Evolutionary conservation across 2,797 vertebrate genomes (phyloP).

Genomic region (Pangasius larnaudii): DNA sequence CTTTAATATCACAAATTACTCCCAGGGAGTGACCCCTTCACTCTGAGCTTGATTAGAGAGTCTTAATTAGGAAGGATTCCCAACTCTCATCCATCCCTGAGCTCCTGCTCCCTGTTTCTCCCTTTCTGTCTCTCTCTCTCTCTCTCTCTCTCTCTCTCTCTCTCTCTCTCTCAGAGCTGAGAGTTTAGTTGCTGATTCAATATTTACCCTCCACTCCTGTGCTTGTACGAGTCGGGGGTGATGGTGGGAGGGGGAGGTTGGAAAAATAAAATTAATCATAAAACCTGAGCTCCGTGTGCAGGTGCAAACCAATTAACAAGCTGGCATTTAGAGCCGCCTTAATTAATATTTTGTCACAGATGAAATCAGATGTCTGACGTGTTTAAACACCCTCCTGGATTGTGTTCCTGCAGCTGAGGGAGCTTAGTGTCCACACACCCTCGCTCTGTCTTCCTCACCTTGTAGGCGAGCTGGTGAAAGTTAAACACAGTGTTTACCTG

Average conservation of each 20-base stretch:
- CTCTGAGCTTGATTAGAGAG: conserved; percentile 95
- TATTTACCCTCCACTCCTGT: conserved; percentile 99
- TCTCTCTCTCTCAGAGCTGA: conserved; percentile 73
- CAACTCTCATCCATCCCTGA: conserved; percentile 75
- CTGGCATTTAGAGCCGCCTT: conserved; percentile 92
- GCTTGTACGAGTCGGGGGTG: conserved; percentile 86
- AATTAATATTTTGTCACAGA: conserved; percentile 91
- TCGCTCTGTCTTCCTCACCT: conserved; percentile 23
- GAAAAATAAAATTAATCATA: conserved; percentile 78
- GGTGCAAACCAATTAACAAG: conserved; percentile 98
- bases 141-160: conserved; percentile 76
- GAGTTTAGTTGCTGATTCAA: conserved; percentile 96
- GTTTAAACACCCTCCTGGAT: conserved; percentile 87
- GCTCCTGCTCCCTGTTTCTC: conserved; percentile 61
- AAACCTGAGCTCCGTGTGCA: conserved; percentile 87
- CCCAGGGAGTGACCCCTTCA: conserved; percentile 93
- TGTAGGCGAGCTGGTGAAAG: background rate
- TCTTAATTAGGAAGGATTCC: conserved; percentile 97
- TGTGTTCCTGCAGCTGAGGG: conserved; percentile 76
- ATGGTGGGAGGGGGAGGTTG: conserved; percentile 68
- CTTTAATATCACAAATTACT: conserved; percentile 99
- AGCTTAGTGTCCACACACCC: conserved; percentile 51
- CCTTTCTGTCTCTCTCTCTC: conserved; percentile 61
- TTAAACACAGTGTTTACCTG: background rate
- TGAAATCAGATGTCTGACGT: conserved; percentile 87